These are phyloP conservation scores for Eristalinus aeneus DNA, from an alignment of 2,888 invertebrate species.

Conservation along the genomic window DNA sequence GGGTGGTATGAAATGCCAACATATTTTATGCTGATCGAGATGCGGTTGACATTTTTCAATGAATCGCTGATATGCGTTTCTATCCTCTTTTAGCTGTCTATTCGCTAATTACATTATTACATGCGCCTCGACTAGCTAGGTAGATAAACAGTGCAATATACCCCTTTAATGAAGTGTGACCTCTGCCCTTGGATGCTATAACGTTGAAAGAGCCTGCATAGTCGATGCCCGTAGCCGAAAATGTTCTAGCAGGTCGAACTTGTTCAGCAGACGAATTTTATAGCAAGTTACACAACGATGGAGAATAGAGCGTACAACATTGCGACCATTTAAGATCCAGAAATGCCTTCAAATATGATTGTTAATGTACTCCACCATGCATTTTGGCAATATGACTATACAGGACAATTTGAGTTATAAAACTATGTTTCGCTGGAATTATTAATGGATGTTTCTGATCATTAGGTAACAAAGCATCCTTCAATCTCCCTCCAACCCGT, in stretches of 20 bases:
- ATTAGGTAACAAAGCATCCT: slow-evolving; percentile 3
- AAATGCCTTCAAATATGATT: slow-evolving; percentile 33
- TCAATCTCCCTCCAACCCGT: slow-evolving; percentile 34
- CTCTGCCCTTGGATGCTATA: not conserved
- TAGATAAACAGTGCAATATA: not conserved
- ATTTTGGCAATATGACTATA: not conserved
- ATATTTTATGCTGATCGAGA: slow-evolving; percentile 10
- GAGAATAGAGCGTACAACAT: slow-evolving; percentile 27
- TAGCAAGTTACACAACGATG: slow-evolving; percentile 38
- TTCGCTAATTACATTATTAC: not conserved
- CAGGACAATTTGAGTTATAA: slow-evolving; percentile 9
- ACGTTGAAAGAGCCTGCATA: not conserved
- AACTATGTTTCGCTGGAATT: slow-evolving; percentile 23
- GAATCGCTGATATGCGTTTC: not conserved
- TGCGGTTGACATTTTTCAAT: not conserved
- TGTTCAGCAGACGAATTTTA: slow-evolving; percentile 6
- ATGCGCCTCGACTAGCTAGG: not conserved
- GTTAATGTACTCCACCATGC: slow-evolving; percentile 34
- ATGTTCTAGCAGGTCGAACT: not conserved
- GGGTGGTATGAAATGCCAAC: slow-evolving; percentile 50
- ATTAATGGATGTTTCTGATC: slow-evolving; percentile 40
- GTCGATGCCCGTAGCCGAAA: not conserved
- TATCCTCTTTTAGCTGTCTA: not conserved
- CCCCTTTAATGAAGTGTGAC: not conserved
- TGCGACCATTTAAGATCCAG: slow-evolving; percentile 46